These are phyloP conservation scores for Aldabrachelys gigantea DNA, from an alignment of 2,113 vertebrate species.

Conservation along the genomic window DNA sequence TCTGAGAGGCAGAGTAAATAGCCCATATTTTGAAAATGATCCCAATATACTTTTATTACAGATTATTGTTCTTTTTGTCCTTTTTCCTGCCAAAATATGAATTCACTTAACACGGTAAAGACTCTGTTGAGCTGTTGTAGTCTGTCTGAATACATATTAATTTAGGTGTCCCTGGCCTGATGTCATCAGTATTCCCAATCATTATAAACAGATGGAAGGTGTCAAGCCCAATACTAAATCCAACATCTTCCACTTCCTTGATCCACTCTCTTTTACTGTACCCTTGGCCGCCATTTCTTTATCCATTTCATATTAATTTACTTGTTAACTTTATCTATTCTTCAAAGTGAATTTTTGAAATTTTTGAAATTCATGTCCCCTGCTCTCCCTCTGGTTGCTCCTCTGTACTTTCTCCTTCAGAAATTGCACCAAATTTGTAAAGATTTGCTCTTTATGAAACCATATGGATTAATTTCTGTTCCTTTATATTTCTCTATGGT, in stretches of 20 bases:
- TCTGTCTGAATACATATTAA: background rate
- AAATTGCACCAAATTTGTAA: background rate
- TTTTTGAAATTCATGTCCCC: background rate
- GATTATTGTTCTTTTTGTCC: background rate
- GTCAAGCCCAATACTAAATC: background rate
- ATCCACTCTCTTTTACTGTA: background rate
- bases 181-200: background rate
- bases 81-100: background rate
- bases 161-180: background rate
- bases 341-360: background rate
- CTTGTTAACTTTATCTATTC: background rate
- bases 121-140: slow-evolving; percentile 8
- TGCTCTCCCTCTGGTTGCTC: background rate
- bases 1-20: background rate
- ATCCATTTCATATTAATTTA: background rate
- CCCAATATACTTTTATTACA: background rate
- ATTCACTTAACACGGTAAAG: background rate
- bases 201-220: background rate
- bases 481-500: background rate
- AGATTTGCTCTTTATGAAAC: background rate
- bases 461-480: background rate
- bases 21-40: background rate
- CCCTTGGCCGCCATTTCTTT: background rate
- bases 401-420: background rate
- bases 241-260: background rate